Evolutionary conservation across 2,888 invertebrate species (phyloP).

Genomic region (Tenodera sinensis): DNA sequence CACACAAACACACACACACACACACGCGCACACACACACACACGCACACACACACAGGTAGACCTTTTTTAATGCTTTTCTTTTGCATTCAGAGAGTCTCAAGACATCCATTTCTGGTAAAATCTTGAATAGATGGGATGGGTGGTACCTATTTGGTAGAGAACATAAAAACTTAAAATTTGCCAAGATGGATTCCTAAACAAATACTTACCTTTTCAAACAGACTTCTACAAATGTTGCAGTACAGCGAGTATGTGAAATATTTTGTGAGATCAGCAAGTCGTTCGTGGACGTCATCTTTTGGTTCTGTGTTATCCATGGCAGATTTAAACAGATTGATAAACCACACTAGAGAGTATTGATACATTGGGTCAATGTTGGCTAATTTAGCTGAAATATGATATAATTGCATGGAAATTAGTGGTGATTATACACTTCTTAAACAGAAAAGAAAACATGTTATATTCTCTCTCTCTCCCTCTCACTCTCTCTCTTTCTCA

Average conservation of each 20-base stretch:
- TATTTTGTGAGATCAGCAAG: slow-evolving; percentile 69
- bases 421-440: not conserved
- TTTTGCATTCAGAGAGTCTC: too few species aligned
- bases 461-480: not conserved
- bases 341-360: slow-evolving; percentile 93
- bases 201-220: slow-evolving; percentile 72
- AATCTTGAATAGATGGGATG: too few species aligned
- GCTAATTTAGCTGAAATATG: slow-evolving; percentile 68
- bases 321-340: slow-evolving; percentile 81
- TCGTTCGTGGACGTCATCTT: slow-evolving; percentile 74
- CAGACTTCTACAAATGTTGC: slow-evolving; percentile 87
- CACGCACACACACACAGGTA: too few species aligned
- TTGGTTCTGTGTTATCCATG: slow-evolving; percentile 81
- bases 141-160: too few species aligned
- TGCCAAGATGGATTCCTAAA: too few species aligned
- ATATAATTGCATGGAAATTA: slow-evolving; percentile 18
- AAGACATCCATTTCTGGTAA: too few species aligned
- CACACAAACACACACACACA: too few species aligned
- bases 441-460: not conserved
- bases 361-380: slow-evolving; percentile 96
- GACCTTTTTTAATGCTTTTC: too few species aligned
- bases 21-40: too few species aligned
- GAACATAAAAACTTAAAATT: too few species aligned
- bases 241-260: slow-evolving; percentile 86
- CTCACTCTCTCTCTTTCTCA: too few species aligned